phyloP scores from a whole-genome alignment of 1,140 invertebrate genomes.

The Cotesia glomerata region DNA sequence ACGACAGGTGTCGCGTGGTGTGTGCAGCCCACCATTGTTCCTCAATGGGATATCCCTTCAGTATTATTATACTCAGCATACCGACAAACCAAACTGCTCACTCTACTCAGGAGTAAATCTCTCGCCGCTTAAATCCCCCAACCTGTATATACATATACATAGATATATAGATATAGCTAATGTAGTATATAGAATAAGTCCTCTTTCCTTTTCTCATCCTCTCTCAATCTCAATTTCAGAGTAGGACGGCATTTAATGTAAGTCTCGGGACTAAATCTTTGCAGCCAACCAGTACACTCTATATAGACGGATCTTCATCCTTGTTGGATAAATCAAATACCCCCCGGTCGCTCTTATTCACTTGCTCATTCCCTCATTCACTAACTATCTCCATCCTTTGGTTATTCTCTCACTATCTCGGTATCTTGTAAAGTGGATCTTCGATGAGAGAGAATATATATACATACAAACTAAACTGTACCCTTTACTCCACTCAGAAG shows the following conservation, averaged over 20 bases:
- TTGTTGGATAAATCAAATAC: slow-evolving; percentile 12
- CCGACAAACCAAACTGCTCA: too few species aligned
- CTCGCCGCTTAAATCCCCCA: neutral
- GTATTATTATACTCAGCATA: too few species aligned
- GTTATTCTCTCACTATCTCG: neutral
- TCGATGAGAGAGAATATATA: slow-evolving; percentile 2
- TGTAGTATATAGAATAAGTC: neutral
- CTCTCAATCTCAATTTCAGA: slow-evolving; percentile 17
- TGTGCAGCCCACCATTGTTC: slow-evolving; percentile 46
- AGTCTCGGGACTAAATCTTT: slow-evolving; percentile 41
- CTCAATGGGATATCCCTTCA: slow-evolving; percentile 46
- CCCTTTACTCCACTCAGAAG: neutral
- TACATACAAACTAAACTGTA: neutral
- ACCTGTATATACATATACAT: neutral
- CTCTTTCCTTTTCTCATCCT: slow-evolving; percentile 8
- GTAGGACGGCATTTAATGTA: slow-evolving; percentile 8
- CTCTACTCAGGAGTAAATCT: neutral
- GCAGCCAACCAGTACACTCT: slow-evolving; percentile 12
- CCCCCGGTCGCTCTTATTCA: neutral
- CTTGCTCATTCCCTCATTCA: neutral
- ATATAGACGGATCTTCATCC: neutral
- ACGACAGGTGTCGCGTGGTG: slow-evolving; percentile 47
- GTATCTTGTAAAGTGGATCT: neutral
- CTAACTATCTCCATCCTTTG: neutral
- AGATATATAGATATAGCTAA: too few species aligned